A percentile compares a stretch with the other conserved stretches of the same genome.
Conservation (phyloP, 2,113 vertebrate species). For the Corythornis vintsioides region DNA sequence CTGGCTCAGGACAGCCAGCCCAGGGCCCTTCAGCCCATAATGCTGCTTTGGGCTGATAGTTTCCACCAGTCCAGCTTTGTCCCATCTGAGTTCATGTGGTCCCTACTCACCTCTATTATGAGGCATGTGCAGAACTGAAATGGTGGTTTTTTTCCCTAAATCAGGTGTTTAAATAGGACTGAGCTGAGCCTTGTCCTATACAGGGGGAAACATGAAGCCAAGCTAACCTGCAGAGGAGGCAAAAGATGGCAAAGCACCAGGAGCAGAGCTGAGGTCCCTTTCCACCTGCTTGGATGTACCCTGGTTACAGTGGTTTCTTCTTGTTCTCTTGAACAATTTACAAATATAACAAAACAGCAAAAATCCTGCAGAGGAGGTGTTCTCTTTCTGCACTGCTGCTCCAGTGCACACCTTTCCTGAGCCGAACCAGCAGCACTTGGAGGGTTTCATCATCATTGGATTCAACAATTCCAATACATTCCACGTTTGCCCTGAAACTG, state of each 20-base stretch:
- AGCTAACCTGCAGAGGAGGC: neutral
- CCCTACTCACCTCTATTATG: neutral
- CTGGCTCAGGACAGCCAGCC: accelerated
- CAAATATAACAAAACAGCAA: neutral
- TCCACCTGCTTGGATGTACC: neutral
- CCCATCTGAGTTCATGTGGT: neutral
- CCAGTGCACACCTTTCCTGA: accelerated
- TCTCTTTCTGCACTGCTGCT: neutral
- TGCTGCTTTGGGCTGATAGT: neutral
- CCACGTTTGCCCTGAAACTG: neutral
- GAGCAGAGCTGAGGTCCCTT: neutral
- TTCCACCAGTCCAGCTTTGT: neutral
- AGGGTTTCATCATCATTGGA: neutral
- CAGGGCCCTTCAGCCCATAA: neutral
- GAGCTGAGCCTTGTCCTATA: neutral
- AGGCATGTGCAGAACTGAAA: neutral
- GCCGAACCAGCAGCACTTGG: neutral
- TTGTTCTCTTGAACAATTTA: neutral
- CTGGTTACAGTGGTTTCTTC: neutral
- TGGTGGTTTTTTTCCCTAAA: neutral
- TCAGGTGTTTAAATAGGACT: neutral
- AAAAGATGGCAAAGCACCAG: neutral
- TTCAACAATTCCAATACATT: neutral
- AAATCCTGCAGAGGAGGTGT: neutral
- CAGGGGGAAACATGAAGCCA: accelerated